Conservation (phyloP, 2,888 invertebrate genomes). For the Monoplex corrugatus region DNA sequence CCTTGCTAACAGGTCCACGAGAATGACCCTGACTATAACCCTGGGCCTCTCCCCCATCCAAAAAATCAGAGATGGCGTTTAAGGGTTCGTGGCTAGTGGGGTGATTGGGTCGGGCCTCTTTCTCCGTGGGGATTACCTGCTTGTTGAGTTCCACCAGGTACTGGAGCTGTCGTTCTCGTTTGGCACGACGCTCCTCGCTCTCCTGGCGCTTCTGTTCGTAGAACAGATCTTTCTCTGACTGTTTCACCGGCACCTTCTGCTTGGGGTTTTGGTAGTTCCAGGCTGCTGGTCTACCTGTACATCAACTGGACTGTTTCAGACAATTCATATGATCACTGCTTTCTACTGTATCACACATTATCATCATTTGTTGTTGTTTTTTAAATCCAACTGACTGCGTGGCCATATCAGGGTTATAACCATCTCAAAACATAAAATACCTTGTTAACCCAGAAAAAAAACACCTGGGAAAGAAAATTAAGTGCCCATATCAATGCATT, state of each 20-base stretch:
- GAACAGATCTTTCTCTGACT: conserved; percentile 79
- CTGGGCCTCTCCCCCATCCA: background rate
- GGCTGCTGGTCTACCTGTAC: conserved; percentile 63
- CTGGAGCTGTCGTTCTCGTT: conserved; percentile 73
- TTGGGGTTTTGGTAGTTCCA: conserved; percentile 75
- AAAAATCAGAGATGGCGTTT: background rate
- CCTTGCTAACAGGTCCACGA: conserved; percentile 35
- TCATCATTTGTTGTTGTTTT: too few species aligned
- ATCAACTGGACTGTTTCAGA: too few species aligned
- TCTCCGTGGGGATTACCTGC: conserved; percentile 65
- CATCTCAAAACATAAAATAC: too few species aligned
- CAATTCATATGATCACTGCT: too few species aligned
- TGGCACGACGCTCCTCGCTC: conserved; percentile 65
- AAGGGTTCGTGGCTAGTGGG: background rate
- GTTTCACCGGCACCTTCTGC: conserved; percentile 68
- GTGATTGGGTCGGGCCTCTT: conserved; percentile 31
- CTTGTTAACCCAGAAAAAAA: too few species aligned
- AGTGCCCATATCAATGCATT: too few species aligned
- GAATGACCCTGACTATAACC: background rate
- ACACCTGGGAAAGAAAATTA: too few species aligned
- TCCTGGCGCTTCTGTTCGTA: conserved; percentile 69
- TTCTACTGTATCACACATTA: too few species aligned
- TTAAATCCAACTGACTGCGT: too few species aligned
- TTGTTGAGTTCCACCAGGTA: conserved; percentile 75
- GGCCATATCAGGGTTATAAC: too few species aligned